These are phyloP conservation scores for Diarsia mendica DNA, from an alignment of 2,888 invertebrate species.

Conservation along the genomic window DNA sequence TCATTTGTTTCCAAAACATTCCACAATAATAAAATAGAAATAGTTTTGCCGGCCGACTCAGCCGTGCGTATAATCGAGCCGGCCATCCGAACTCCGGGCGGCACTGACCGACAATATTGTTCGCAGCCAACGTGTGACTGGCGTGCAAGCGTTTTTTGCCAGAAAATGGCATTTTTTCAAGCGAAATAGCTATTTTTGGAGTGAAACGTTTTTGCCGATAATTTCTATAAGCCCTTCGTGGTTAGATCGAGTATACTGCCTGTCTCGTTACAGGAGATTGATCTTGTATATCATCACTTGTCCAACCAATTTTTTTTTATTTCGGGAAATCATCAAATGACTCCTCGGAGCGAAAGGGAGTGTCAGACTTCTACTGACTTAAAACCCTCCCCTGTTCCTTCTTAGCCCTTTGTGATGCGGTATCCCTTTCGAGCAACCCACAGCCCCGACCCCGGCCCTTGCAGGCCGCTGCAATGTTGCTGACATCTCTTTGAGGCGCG, in stretches of 20 bases:
- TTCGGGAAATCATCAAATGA: too few species aligned
- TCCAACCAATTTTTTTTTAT: too few species aligned
- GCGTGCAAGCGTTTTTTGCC: constrained; percentile 44
- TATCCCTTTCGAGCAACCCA: too few species aligned
- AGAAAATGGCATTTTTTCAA: constrained; percentile 53
- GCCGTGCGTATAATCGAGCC: constrained; percentile 78
- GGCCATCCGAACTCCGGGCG: constrained; percentile 65
- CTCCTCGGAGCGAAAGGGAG: too few species aligned
- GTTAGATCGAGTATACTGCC: neutral
- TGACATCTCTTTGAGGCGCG: too few species aligned
- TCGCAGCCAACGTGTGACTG: constrained; percentile 54
- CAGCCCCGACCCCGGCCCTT: too few species aligned
- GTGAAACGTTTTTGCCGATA: constrained; percentile 33
- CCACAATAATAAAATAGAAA: constrained; percentile 65
- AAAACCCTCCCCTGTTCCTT: too few species aligned
- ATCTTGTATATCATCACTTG: neutral
- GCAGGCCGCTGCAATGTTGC: too few species aligned
- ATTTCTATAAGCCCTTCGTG: constrained; percentile 25
- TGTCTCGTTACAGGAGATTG: neutral
- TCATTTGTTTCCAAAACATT: constrained; percentile 66
- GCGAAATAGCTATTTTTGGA: constrained; percentile 55
- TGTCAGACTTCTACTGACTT: too few species aligned
- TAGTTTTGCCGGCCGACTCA: constrained; percentile 56
- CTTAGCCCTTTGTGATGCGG: too few species aligned
- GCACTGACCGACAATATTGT: constrained; percentile 65